A percentile compares a stretch with the other conserved stretches of the same genome.
Evolutionary conservation across 1,140 invertebrate species (phyloP).

Genomic region (Apis florea): DNA sequence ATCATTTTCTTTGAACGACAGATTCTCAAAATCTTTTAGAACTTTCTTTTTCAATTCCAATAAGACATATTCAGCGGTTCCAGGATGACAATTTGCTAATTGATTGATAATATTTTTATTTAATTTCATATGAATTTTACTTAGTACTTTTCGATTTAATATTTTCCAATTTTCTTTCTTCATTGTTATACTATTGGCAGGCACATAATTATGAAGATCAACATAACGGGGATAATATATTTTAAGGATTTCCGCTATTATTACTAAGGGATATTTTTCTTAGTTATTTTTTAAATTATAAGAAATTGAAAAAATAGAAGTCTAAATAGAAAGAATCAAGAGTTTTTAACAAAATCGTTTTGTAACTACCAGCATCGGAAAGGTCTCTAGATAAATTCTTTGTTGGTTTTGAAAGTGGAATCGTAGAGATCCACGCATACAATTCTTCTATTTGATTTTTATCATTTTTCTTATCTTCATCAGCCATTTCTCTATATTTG

Average conservation of each 20-base stretch:
- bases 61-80: conserved; percentile 83
- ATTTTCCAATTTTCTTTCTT: conserved; percentile 87
- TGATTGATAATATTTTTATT: conserved; percentile 81
- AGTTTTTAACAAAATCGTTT: neutral
- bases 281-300: conserved; percentile 14
- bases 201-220: conserved; percentile 86
- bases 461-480: conserved; percentile 18
- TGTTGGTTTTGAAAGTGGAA: conserved; percentile 82
- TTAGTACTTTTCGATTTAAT: conserved; percentile 84
- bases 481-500: conserved; percentile 34
- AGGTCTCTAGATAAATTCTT: conserved; percentile 85
- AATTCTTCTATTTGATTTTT: conserved; percentile 67
- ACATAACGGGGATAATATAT: conserved; percentile 84
- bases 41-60: conserved; percentile 75
- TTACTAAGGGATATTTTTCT: conserved; percentile 73
- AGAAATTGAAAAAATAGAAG: neutral
- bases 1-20: neutral
- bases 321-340: neutral
- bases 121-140: conserved; percentile 82
- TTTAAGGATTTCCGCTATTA: conserved; percentile 86
- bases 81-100: conserved; percentile 81
- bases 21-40: neutral
- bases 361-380: conserved; percentile 83
- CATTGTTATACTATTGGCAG: conserved; percentile 82
- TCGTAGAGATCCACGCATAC: conserved; percentile 82